Evolutionary conservation across 23 tunicate genomes (phyloP).

Genomic region (Diplosoma virens): DNA sequence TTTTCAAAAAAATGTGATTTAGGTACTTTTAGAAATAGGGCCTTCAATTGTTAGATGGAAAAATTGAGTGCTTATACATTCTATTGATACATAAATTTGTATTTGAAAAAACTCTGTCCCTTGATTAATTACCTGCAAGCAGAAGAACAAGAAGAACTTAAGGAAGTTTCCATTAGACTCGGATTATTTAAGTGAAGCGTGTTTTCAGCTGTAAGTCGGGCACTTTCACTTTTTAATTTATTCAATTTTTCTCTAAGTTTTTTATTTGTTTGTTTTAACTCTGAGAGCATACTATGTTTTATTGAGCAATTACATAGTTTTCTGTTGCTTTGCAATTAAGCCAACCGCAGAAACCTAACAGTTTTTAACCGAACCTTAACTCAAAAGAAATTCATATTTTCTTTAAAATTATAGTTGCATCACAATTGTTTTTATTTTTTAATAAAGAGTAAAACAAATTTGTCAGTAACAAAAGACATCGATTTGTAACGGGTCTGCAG

Average conservation of each 20-base stretch:
- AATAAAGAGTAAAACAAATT: no score
- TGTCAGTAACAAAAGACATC: no score
- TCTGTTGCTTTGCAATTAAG: no score
- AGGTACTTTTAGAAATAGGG: background rate
- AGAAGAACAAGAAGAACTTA: background rate
- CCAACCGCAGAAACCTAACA: no score
- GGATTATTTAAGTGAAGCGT: background rate
- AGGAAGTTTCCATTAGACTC: background rate
- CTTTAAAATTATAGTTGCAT: no score
- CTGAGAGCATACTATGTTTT: slow-evolving; percentile 50
- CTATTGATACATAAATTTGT: background rate
- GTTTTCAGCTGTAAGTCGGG: background rate
- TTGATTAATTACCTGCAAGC: slow-evolving; percentile 1
- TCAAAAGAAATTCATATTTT: no score
- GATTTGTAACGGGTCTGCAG: no score
- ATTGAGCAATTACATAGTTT: no score
- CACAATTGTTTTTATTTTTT: no score
- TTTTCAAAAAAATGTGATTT: no score
- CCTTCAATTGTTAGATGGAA: background rate
- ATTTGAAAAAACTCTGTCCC: background rate
- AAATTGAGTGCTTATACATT: background rate
- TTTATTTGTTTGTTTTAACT: slow-evolving; percentile 31
- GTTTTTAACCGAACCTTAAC: no score
- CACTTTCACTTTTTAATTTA: slow-evolving; percentile 7
- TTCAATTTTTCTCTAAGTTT: slow-evolving; percentile 35